phyloP scores from a whole-genome alignment of 1,140 invertebrate genomes.

The Anastrepha ludens region DNA sequence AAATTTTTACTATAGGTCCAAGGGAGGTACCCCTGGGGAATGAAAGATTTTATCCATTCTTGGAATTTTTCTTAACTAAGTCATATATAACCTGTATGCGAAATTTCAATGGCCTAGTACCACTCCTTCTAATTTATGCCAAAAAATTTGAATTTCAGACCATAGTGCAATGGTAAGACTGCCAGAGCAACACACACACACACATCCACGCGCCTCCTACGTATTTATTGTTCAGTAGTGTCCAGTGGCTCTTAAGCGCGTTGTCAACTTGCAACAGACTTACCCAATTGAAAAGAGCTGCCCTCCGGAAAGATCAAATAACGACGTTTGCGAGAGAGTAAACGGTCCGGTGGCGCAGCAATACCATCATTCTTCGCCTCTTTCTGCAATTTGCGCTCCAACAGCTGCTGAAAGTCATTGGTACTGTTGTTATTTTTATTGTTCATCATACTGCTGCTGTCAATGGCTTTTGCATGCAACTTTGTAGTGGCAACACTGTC shows the following conservation, averaged over 20 bases:
- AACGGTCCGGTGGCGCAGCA: not conserved
- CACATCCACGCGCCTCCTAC: not conserved
- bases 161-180: too few species aligned
- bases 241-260: not conserved
- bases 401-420: constrained; percentile 28
- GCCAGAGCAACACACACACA: not conserved
- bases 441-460: constrained; percentile 41
- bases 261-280: constrained; percentile 67
- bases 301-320: constrained; percentile 87
- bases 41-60: too few species aligned
- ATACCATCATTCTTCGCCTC: not conserved
- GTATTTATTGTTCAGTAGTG: not conserved
- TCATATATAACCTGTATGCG: too few species aligned
- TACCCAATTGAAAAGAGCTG: constrained; percentile 84
- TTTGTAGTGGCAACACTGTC: constrained; percentile 41
- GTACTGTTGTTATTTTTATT: not conserved
- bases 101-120: too few species aligned
- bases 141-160: too few species aligned
- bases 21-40: too few species aligned
- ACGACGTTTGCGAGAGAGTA: constrained; percentile 77
- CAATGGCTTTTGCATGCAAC: constrained; percentile 42
- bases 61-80: too few species aligned
- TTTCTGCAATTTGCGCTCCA: constrained; percentile 33
- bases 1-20: too few species aligned
- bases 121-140: too few species aligned